These are phyloP conservation scores for Paracanthobrama guichenoti DNA, from an alignment of 2,113 vertebrate species.

Conservation along the genomic window DNA sequence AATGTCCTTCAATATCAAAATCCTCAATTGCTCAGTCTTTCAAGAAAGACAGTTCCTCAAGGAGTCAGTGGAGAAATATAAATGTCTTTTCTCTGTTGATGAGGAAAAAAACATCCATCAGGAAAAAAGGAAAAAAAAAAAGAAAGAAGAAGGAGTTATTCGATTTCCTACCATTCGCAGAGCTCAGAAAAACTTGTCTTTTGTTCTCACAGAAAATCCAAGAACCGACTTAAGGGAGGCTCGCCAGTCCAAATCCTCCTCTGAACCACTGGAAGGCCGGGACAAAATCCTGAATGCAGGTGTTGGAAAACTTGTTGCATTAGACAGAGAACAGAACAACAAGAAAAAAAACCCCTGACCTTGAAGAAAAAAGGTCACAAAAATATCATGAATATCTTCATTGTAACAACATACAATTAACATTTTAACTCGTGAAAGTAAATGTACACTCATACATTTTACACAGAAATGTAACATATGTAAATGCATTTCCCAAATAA, in stretches of 20 bases:
- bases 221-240: neutral
- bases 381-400: constrained; percentile 3
- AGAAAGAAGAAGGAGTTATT: too few relatives aligned
- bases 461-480: neutral
- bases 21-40: too few relatives aligned
- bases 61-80: too few relatives aligned
- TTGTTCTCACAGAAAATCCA: neutral
- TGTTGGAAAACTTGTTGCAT: neutral
- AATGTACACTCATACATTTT: neutral
- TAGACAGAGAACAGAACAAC: neutral
- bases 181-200: neutral
- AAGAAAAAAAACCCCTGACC: neutral
- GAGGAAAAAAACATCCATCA: too few relatives aligned
- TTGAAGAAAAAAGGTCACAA: constrained; percentile 2
- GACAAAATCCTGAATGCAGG: neutral
- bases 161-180: too few relatives aligned
- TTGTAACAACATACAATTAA: neutral
- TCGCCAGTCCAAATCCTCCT: neutral
- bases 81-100: too few relatives aligned
- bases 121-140: too few relatives aligned
- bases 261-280: neutral
- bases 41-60: too few relatives aligned
- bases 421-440: neutral
- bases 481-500: neutral
- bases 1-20: too few relatives aligned